Base-by-base conservation (phyloP, 2,888 invertebrate genomes). In the Tanaodytes sp. region DNA sequence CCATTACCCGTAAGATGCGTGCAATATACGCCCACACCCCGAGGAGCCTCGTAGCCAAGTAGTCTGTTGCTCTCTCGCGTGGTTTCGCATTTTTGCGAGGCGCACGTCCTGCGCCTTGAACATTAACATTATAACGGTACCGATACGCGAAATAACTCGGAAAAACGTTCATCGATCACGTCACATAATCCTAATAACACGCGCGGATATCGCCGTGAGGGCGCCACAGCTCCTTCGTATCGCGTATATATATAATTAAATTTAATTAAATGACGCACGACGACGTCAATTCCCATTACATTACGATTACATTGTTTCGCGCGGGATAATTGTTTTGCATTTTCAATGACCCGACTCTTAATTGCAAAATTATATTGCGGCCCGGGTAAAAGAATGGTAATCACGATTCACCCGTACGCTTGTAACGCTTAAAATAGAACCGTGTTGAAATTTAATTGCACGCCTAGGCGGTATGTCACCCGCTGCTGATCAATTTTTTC, bases 11-110 rank as follows among this genome's bases (percentile, higher is more conserved):
- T 73, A 75, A 75, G 76, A 77, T 77, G 79, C 75, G 73, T 77
- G 76, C 78, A 78, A 79, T 78, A 66, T 71, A 78, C 79, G 79
- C 79, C 79, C 75, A 80, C 80, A 77, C 78, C 79, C 76, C 64
- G 73, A 78, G 77, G 76, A 76, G 42, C 55, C 70, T 65, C 45
- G 52, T 52, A 64, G 61, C 62, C 51, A 62, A 61, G 70, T 70
- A 70, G 70, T 65, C 70, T 65, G 65, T 65, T 65, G 45, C 62
- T 43, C 57, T 70, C 64, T 59, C 70, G 64, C 23, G 3, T 23
- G 3, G 8, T 23, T 49, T 39, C n/a, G 45, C 62, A 39, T 52
- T 70, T 61, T 59, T 64, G 64, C 19, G 12, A 27, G 18, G 19
- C 39, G 57, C 58, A 58, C 52, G 52, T 57, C 49, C 48, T 23